Evolutionary conservation across 2,888 invertebrate genomes (phyloP), one percentile per base, ranked within the genome.

Genomic region (Arctia plantaginis): DNA sequence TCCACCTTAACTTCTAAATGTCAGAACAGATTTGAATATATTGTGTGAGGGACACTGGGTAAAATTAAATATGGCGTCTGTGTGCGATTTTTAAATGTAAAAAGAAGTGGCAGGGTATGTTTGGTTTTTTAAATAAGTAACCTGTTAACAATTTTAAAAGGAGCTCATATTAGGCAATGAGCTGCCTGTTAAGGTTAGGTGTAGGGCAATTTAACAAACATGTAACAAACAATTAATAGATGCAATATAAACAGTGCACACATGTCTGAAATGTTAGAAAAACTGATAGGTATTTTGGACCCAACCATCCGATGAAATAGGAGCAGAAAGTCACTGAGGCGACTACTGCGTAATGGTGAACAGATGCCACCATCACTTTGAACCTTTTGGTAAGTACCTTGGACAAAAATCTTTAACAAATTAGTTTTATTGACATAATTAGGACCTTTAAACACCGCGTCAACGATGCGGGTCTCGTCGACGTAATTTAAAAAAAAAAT

Each of bases 401-500:
- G 44, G 13, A 33, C n/a, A 15, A 30, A 64, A 13, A n/a, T 62
- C 59, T 73, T 39, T 75, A 74, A 71, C 47, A 71, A 69, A 69
- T 71, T 71, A 71, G 66, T 73, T 41, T 71, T 75, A 62, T 72
- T 74, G 67, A 73, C 69, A 69, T 73, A 73, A 74, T 73, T 75
- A 69, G 66, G 68, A 10, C 51, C 13, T 30, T 72, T 72, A 67
- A 72, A 71, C 18, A 64, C 27, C 39, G 33, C 23, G 27, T 67
- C 70, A 23, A 27, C 10, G 35, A 82, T 82, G 80, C 86, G 84
- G 84, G 82, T 27, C 59, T 30, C 74, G 72, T 75, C 41, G 64
- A 74, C 44, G 39, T 51, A 30, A 73, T 71, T 74, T 69, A 69
- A 35, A 65, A 77, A 80, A 35, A 85, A 78, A 70, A 64, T 68